Evolutionary conservation across 2,888 invertebrate genomes (phyloP), one percentile per base, ranked within the genome.

Genomic region (Spatulosminthurus flaviceps): DNA sequence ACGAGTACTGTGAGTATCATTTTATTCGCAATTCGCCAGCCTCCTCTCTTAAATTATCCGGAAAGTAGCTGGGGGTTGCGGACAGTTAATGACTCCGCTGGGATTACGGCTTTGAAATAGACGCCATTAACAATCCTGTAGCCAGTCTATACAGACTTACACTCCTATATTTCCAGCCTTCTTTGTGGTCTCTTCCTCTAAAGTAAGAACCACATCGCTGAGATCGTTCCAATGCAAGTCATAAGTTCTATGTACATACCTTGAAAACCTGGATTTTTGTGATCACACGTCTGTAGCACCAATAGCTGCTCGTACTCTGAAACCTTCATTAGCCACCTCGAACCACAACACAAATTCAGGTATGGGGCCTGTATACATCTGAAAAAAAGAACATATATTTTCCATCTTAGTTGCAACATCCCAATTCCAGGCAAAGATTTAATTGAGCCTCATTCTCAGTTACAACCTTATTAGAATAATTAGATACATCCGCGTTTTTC

Each of bases 61-160:
- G 26, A 22, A 28, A 28, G 67, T 67, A 67, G 67, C 67, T 67
- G 5, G 60, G n/a, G 51, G 60, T 43, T 28, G 51, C 24, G 73
- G 73, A 73, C 73, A 73, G 43, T 73, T 73, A 73, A 73, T 73
- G 73, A 73, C 51, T 73, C 73, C 73, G 21, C 43, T n/a, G 73
- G 73, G 73, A 73, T 60, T 28, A 60, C 28, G 41, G 71, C 43
- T 42, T 43, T 19, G 28, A 67, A 67, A 28, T 67, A 67, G 67
- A 67, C 67, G 28, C 67, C 67, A 67, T 67, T 67, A 28, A 67
- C 70, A 70, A 70, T 22, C 28, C 60, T 13, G 29, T 28, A 26
- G 26, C 24, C 0, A n/a, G 28, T 51, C 61, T 13, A 64, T 22
- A 28, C 22, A 24, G 73, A 60, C 21, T 26, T 21, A 60, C 21